Evolutionary conservation across 2,888 invertebrate genomes (phyloP), one percentile per base, ranked within the genome.

Genomic region (Orchesella flavescens): DNA sequence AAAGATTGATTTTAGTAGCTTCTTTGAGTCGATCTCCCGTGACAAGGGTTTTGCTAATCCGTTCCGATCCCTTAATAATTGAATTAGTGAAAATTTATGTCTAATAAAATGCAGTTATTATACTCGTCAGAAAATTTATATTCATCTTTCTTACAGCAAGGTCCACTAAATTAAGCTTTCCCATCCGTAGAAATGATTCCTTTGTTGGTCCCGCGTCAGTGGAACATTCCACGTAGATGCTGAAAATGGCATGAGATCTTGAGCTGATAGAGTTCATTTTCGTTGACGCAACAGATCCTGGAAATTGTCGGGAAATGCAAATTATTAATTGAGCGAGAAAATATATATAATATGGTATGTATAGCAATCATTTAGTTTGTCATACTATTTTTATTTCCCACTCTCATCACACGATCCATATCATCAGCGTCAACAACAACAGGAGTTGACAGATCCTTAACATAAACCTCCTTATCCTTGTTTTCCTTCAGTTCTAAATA

Each of bases 341-440:
- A 15, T 7, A 49, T 49, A 24, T 49, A 10, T 12, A 49, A 49
- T n/a, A 10, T 12, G 10, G 15, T 12, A 2, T 7, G 9, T 23
- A 24, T 23, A 61, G 1, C 24, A 15, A 23, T 23, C 1, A 61
- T 65, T 23, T 34, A 23, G n/a, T 43, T 68, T 10, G 12, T 4
- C 24, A 55, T 66, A 80, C 80, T 93, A 92, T 98, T 98, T 91
- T 97, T 97, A 90, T 98, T 99, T 76, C 99, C 99, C 23, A 97
- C 92, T 57, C 95, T 95, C 97, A 99, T 97, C 74, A 99, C 96
- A 88, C 95, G 94, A 89, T 97, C 97, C 90, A 98, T 93, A 89
- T 98, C 97, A 89, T 97, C 97, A 0, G 98, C 97, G 90, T 96
- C 97, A 91, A 98, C 97, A 12, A 99, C 99, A n/a, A 98, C 97